Conservation (phyloP, 2,888 invertebrate species). For the Prosopocoilus inquinatus region DNA sequence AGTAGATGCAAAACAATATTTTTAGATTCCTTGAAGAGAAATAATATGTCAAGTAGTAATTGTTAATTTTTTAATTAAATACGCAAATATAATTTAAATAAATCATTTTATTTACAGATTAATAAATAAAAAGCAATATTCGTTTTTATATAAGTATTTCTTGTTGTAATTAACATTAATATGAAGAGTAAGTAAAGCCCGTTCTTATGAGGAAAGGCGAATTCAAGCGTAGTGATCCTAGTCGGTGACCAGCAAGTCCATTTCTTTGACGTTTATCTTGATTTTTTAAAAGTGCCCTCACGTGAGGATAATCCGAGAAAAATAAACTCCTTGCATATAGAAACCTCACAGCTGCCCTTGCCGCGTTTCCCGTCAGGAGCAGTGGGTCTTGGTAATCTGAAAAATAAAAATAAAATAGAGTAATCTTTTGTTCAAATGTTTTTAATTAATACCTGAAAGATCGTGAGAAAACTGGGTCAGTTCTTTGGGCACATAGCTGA, state of each 20-base stretch:
- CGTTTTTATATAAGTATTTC: not conserved
- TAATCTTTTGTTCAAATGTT: not conserved
- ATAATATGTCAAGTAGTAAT: too few relatives aligned
- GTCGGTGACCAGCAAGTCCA: slow-evolving; percentile 58
- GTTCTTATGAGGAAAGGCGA: slow-evolving; percentile 60
- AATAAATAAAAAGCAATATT: slow-evolving; percentile 9
- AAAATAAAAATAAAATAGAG: slow-evolving; percentile 16
- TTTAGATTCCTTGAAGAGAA: too few relatives aligned
- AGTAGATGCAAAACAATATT: too few relatives aligned
- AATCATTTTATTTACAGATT: too few relatives aligned
- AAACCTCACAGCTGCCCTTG: slow-evolving; percentile 56
- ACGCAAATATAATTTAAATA: too few relatives aligned
- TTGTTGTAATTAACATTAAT: slow-evolving; percentile 1
- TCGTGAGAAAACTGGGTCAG: slow-evolving; percentile 13
- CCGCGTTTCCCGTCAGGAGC: slow-evolving; percentile 59
- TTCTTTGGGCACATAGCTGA: slow-evolving; percentile 11
- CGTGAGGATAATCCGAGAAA: slow-evolving; percentile 65
- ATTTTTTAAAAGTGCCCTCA: slow-evolving; percentile 59
- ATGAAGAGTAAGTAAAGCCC: not conserved
- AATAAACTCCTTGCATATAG: slow-evolving; percentile 60
- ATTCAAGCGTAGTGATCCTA: slow-evolving; percentile 61
- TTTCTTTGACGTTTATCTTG: slow-evolving; percentile 60
- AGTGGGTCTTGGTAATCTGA: slow-evolving; percentile 57
- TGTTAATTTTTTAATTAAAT: too few relatives aligned
- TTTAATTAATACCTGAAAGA: slow-evolving; percentile 8